phyloP scores from a whole-genome alignment of 2,888 invertebrate species.

The Archaeoteleia sp. region DNA sequence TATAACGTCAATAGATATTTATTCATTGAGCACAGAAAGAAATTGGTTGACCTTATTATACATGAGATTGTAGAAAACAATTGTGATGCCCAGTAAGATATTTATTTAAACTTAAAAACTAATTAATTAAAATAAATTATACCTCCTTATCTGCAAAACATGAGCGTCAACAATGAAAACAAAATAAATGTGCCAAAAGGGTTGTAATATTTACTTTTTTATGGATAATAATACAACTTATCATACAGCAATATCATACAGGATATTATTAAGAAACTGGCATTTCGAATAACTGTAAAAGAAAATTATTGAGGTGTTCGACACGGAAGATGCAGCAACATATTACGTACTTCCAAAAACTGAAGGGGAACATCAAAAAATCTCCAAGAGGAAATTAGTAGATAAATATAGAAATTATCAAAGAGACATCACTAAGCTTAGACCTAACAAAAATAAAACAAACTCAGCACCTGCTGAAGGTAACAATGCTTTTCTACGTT shows the following conservation, averaged over 20 bases:
- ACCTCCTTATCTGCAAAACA: too few relatives aligned
- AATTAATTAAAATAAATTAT: too few relatives aligned
- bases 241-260: not conserved
- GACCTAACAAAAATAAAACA: too few relatives aligned
- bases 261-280: slow-evolving; percentile 2
- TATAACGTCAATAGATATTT: not conserved
- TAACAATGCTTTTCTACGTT: too few relatives aligned
- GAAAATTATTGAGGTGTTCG: slow-evolving; percentile 27
- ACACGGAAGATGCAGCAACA: slow-evolving; percentile 10
- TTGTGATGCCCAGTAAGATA: too few relatives aligned
- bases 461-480: too few relatives aligned
- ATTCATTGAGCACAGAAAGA: not conserved
- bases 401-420: slow-evolving; percentile 20
- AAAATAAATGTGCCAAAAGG: too few relatives aligned
- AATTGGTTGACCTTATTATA: not conserved
- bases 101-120: too few relatives aligned
- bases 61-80: not conserved
- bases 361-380: slow-evolving; percentile 21
- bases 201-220: too few relatives aligned
- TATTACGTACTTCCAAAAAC: slow-evolving; percentile 29
- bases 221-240: too few relatives aligned
- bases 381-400: slow-evolving; percentile 27
- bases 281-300: slow-evolving; percentile 17
- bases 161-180: too few relatives aligned
- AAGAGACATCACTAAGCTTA: slow-evolving; percentile 6